These are phyloP conservation scores for Hirtodrosophila alboralis DNA, from an alignment of 2,888 invertebrate genomes.

Conservation along the genomic window DNA sequence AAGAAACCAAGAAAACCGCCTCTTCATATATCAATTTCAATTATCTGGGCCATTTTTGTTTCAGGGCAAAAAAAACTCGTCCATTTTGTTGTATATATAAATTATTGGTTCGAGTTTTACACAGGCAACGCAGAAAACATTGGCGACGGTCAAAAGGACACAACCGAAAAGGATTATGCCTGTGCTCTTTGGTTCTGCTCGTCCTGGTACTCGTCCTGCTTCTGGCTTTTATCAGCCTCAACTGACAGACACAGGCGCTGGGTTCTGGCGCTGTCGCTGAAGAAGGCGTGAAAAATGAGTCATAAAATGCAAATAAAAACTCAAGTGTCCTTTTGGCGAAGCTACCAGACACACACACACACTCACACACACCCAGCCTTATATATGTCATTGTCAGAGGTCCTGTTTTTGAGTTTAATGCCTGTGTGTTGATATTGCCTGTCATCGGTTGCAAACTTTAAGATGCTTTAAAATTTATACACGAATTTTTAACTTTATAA, in stretches of 20 bases:
- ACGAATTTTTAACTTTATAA: background rate
- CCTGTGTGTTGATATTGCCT: slow-evolving; percentile 16
- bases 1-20: slow-evolving; percentile 28
- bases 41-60: slow-evolving; percentile 62
- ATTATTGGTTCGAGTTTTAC: slow-evolving; percentile 65
- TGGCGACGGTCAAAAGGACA: slow-evolving; percentile 57
- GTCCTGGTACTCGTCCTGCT: background rate
- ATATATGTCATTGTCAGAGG: slow-evolving; percentile 55
- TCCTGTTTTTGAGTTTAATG: slow-evolving; percentile 43
- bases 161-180: slow-evolving; percentile 72
- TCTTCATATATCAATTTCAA: slow-evolving; percentile 79
- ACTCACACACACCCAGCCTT: too few species aligned
- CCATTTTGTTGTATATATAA: slow-evolving; percentile 69
- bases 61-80: slow-evolving; percentile 26
- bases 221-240: slow-evolving; percentile 73
- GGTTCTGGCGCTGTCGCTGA: background rate
- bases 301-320: slow-evolving; percentile 79
- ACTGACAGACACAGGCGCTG: slow-evolving; percentile 54
- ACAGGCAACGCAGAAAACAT: background rate
- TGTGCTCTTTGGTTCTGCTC: slow-evolving; percentile 58
- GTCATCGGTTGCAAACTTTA: slow-evolving; percentile 31
- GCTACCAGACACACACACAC: slow-evolving; percentile 13
- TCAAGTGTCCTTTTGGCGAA: slow-evolving; percentile 68
- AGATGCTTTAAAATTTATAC: slow-evolving; percentile 15
- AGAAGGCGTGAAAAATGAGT: slow-evolving; percentile 77